phyloP scores from a whole-genome alignment of 2,888 invertebrate species.

The Conistra vaccinii region DNA sequence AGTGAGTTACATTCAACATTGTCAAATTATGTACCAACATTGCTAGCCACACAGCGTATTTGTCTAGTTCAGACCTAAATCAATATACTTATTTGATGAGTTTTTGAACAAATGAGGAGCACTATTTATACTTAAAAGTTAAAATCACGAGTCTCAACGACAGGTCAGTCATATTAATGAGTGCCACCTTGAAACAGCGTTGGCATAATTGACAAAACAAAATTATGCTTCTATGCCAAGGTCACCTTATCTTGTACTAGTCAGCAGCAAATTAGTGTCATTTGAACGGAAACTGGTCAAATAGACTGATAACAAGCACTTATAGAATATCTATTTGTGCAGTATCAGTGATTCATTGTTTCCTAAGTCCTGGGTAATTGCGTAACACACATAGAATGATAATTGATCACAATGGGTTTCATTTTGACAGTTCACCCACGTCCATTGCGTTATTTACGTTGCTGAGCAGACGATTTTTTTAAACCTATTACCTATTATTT shows the following conservation, averaged over 20 bases:
- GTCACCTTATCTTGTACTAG: slow-evolving; percentile 63
- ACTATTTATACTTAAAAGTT: slow-evolving; percentile 14
- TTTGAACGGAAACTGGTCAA: slow-evolving; percentile 72
- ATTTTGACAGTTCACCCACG: too few relatives aligned
- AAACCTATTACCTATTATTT: too few relatives aligned
- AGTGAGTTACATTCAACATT: background rate
- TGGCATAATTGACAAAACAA: slow-evolving; percentile 45
- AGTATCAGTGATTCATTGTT: slow-evolving; percentile 40
- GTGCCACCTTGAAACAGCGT: slow-evolving; percentile 41
- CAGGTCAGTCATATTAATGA: slow-evolving; percentile 19
- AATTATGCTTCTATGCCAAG: slow-evolving; percentile 67
- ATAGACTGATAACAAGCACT: slow-evolving; percentile 67
- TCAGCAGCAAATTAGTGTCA: slow-evolving; percentile 67
- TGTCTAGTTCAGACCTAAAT: background rate
- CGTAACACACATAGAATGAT: too few relatives aligned
- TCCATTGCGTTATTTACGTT: too few relatives aligned
- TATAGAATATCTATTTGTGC: slow-evolving; percentile 47
- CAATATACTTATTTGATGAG: background rate
- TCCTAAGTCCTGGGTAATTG: background rate
- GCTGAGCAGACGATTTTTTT: too few relatives aligned
- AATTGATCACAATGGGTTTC: too few relatives aligned
- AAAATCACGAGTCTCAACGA: slow-evolving; percentile 28
- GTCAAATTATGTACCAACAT: background rate
- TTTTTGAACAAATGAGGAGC: slow-evolving; percentile 1
- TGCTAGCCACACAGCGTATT: background rate